phyloP scores from a whole-genome alignment of 2,888 invertebrate genomes.

The Osmoderma eremita region DNA sequence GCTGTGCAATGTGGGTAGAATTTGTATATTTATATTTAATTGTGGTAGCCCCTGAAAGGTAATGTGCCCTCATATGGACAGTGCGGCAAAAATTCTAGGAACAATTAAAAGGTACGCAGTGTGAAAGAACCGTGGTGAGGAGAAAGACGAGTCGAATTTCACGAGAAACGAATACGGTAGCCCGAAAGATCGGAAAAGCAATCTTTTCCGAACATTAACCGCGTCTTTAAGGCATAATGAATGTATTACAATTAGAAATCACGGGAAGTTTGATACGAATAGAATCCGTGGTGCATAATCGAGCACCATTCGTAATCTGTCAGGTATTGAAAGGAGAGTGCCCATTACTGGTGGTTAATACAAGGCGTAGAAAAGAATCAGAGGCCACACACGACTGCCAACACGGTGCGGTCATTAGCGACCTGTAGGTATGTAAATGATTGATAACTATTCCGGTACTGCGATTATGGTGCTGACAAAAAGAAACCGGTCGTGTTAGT shows the following conservation, averaged over 20 bases:
- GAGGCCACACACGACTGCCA: slow-evolving; percentile 40
- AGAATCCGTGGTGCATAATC: slow-evolving; percentile 37
- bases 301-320: slow-evolving; percentile 43
- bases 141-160: slow-evolving; percentile 8
- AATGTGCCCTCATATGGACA: not conserved
- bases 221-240: slow-evolving; percentile 35
- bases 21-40: slow-evolving; percentile 17
- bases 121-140: not conserved
- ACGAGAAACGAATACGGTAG: slow-evolving; percentile 32
- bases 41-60: too few relatives aligned
- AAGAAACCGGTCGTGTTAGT: not conserved
- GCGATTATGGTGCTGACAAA: slow-evolving; percentile 1
- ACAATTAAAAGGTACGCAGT: slow-evolving; percentile 27
- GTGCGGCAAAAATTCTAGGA: slow-evolving; percentile 20
- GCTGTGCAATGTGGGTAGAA: too few relatives aligned
- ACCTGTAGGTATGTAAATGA: slow-evolving; percentile 17
- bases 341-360: slow-evolving; percentile 41
- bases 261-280: slow-evolving; percentile 40
- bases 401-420: slow-evolving; percentile 37
- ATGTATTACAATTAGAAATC: slow-evolving; percentile 40
- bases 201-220: slow-evolving; percentile 22
- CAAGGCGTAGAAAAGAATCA: slow-evolving; percentile 28
- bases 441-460: slow-evolving; percentile 15
- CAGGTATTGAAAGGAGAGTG: slow-evolving; percentile 41
- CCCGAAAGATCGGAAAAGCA: slow-evolving; percentile 17